Conservation (phyloP, 2,113 vertebrate species). For the Serinus canaria region DNA sequence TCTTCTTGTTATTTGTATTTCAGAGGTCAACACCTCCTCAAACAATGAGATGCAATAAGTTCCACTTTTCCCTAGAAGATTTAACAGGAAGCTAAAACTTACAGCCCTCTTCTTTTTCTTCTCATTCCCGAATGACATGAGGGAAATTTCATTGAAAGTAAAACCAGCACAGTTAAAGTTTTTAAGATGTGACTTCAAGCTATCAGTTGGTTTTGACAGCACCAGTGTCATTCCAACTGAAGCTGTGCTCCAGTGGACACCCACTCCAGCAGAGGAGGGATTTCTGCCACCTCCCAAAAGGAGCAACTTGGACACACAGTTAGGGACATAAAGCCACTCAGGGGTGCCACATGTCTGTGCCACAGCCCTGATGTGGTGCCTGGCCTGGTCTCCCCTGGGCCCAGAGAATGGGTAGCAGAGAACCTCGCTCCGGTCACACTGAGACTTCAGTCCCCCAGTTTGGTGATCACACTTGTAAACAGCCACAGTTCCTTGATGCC, state of each 20-base stretch:
- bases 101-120: neutral
- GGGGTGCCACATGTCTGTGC: accelerated
- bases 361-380: accelerated
- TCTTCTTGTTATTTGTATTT: neutral
- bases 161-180: neutral
- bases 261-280: neutral
- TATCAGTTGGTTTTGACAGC: neutral
- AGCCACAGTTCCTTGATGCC: neutral
- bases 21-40: neutral
- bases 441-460: too few relatives aligned
- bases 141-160: neutral
- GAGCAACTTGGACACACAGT: accelerated
- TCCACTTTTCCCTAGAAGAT: neutral
- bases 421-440: neutral
- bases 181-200: neutral
- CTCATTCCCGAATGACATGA: neutral
- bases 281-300: neutral
- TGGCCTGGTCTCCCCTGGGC: neutral
- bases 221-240: neutral
- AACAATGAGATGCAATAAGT: neutral
- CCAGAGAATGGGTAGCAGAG: neutral
- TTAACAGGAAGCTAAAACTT: neutral
- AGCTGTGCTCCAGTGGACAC: accelerated
- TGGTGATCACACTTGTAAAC: neutral
- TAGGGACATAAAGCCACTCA: accelerated